Conservation (phyloP, 2,888 invertebrate species). For the Hoplodrina ambigua region DNA sequence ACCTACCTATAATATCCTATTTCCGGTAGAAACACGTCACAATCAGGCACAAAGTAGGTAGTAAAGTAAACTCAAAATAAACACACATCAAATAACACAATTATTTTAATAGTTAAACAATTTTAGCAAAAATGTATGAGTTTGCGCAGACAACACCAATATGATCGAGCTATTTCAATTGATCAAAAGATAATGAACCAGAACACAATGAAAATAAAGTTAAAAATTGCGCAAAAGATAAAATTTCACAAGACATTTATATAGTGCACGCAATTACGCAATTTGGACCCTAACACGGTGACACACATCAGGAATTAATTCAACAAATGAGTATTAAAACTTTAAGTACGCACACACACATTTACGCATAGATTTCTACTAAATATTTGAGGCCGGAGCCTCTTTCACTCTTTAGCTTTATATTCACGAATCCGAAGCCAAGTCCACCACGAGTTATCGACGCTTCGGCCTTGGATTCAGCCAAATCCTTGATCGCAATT, state of each 20-base stretch:
- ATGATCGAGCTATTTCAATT: no score
- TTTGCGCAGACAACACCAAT: not conserved
- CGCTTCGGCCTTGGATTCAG: conserved; percentile 73
- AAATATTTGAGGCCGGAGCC: conserved; percentile 76
- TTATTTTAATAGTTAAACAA: not conserved
- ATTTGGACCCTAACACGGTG: no score
- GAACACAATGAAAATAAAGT: no score
- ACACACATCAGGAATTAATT: no score
- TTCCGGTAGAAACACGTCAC: no score
- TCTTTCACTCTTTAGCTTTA: conserved; percentile 81
- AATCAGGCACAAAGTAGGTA: not conserved
- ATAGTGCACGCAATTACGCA: no score
- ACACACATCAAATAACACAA: not conserved
- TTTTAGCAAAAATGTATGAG: no score
- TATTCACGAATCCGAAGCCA: conserved; percentile 76
- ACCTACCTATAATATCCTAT: no score
- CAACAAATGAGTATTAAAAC: conserved; percentile 24
- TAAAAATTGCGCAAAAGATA: no score
- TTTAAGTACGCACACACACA: conserved; percentile 13
- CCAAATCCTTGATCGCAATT: conserved; percentile 61
- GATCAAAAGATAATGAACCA: not conserved
- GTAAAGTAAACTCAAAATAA: not conserved
- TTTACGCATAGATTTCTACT: conserved; percentile 74
- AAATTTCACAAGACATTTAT: no score
- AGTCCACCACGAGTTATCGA: conserved; percentile 80